Evolutionary conservation across 2,113 vertebrate genomes (phyloP).

Genomic region (Alethe diademata): DNA sequence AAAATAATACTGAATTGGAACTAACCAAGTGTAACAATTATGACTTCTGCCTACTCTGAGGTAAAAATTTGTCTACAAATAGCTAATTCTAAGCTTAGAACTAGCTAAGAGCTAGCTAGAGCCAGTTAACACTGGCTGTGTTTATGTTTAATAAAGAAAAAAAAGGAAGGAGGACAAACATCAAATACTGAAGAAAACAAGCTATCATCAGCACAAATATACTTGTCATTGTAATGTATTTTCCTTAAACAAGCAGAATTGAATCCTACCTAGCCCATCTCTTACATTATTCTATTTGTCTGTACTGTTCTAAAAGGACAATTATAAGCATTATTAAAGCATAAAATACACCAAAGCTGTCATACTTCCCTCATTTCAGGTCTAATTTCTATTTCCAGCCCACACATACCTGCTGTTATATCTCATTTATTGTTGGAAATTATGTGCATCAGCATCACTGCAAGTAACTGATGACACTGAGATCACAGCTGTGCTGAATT

Average conservation of each 20-base stretch:
- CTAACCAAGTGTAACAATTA: neutral
- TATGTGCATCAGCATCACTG: neutral
- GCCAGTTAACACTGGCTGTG: neutral
- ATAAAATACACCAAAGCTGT: neutral
- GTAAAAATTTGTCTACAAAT: neutral
- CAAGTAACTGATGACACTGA: neutral
- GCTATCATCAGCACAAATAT: neutral
- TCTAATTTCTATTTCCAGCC: neutral
- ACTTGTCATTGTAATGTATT: neutral
- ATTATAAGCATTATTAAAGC: neutral
- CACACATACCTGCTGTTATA: neutral
- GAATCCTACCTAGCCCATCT: neutral
- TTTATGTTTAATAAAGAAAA: neutral
- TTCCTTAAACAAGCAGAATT: neutral
- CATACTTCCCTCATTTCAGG: neutral
- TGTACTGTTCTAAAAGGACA: neutral
- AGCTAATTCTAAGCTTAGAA: neutral
- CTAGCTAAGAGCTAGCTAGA: too few relatives aligned
- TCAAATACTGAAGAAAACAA: constrained; percentile 23
- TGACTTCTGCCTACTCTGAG: neutral
- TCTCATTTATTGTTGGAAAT: constrained; percentile 26
- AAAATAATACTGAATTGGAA: neutral
- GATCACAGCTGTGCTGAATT: constrained; percentile 7
- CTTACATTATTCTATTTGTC: neutral
- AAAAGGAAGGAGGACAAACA: neutral